phyloP scores from a whole-genome alignment of 2,888 invertebrate species.

The Synergus laeviventris region DNA sequence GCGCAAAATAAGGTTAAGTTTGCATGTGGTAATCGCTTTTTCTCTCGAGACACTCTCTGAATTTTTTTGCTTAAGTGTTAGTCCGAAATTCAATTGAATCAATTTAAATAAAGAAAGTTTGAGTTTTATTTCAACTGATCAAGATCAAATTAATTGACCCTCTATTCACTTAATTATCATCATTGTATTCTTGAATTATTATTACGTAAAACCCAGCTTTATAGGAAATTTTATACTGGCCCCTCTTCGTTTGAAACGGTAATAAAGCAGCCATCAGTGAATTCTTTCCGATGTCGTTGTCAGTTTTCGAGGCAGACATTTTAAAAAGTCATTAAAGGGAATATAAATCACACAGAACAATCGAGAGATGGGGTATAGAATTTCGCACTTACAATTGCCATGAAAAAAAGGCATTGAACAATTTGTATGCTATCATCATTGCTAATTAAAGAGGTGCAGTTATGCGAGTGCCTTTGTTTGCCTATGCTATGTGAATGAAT shows the following conservation, averaged over 20 bases:
- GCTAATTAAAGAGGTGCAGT: background rate
- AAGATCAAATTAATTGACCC: background rate
- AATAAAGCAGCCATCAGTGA: too few relatives aligned
- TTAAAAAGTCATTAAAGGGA: too few relatives aligned
- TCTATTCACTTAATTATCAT: too few relatives aligned
- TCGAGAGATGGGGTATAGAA: too few relatives aligned
- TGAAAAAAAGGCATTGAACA: background rate
- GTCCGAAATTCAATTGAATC: background rate
- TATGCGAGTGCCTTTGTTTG: background rate
- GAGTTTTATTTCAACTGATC: background rate
- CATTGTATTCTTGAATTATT: too few relatives aligned
- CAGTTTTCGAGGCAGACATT: too few relatives aligned
- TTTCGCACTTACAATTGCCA: background rate
- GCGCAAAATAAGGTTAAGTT: slow-evolving; percentile 41
- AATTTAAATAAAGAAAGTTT: background rate
- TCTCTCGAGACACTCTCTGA: background rate
- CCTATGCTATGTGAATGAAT: background rate
- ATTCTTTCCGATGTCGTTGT: too few relatives aligned
- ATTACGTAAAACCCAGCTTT: too few relatives aligned
- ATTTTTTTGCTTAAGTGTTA: background rate
- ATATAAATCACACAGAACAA: too few relatives aligned
- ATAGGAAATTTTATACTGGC: too few relatives aligned
- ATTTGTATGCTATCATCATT: background rate
- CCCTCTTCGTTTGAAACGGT: too few relatives aligned
- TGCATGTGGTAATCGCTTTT: slow-evolving; percentile 16